phyloP scores from a whole-genome alignment of 35 echinoderm and acorn worm genomes.

The Patiria miniata region DNA sequence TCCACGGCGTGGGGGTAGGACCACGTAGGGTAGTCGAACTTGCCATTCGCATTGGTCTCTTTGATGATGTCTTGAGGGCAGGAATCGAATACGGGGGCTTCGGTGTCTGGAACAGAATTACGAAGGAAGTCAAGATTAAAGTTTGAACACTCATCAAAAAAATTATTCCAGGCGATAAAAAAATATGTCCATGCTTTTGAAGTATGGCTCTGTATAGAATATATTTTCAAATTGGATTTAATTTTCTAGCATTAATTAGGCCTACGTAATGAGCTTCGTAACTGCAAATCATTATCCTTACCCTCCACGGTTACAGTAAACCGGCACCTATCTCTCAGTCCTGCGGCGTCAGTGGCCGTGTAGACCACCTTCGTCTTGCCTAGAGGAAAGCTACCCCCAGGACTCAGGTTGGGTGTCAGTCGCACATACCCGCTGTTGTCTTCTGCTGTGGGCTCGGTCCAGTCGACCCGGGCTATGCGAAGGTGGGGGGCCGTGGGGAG shows the following conservation, averaged over 20 bases:
- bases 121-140: too few species aligned
- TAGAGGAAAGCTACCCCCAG: slow-evolving; percentile 9
- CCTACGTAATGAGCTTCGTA: too few species aligned
- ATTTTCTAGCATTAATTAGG: background rate
- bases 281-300: background rate
- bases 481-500: slow-evolving; percentile 1
- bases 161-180: background rate
- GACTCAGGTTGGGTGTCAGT: background rate
- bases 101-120: background rate
- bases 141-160: too few species aligned
- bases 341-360: slow-evolving; percentile 29
- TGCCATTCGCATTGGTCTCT: background rate
- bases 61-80: background rate
- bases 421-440: slow-evolving; percentile 35
- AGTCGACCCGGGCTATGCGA: slow-evolving; percentile 34
- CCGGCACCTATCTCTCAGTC: slow-evolving; percentile 36
- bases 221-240: background rate
- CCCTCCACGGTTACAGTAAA: slow-evolving; percentile 64
- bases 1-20: background rate
- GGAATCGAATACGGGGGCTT: background rate
- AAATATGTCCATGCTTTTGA: background rate
- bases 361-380: slow-evolving; percentile 47
- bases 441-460: slow-evolving; percentile 40
- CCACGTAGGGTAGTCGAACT: slow-evolving; percentile 1
- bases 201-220: too few species aligned